A percentile compares a stretch with the other conserved stretches of the same genome.
These are phyloP conservation scores for Nymphalis urticae DNA, from an alignment of 2,888 invertebrate genomes.

Conservation along the genomic window DNA sequence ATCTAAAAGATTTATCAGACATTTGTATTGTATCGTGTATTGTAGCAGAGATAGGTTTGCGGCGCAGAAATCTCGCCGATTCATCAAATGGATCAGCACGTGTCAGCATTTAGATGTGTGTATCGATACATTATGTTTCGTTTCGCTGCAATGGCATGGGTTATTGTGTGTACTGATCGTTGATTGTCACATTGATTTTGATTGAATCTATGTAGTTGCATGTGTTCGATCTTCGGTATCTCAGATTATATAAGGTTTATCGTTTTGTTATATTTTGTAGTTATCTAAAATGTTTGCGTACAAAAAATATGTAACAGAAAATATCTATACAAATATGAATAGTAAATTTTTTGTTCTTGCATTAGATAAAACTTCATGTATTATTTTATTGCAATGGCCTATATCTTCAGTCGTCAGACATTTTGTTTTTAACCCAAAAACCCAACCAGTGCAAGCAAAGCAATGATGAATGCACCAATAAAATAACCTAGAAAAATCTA, in stretches of 20 bases:
- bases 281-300: too few relatives aligned
- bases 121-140: constrained; percentile 28
- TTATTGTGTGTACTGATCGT: constrained; percentile 23
- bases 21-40: constrained; percentile 29
- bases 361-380: too few relatives aligned
- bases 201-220: constrained; percentile 20
- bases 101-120: constrained; percentile 35
- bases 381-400: too few relatives aligned
- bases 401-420: too few relatives aligned
- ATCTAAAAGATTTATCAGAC: constrained; percentile 43
- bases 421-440: too few relatives aligned
- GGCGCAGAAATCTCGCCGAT: constrained; percentile 36
- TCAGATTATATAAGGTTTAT: background rate
- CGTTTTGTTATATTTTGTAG: background rate
- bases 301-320: too few relatives aligned
- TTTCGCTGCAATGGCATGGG: constrained; percentile 24
- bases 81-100: constrained; percentile 38
- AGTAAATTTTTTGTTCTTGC: too few relatives aligned
- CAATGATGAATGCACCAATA: too few relatives aligned
- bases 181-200: constrained; percentile 29
- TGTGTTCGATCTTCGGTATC: constrained; percentile 6
- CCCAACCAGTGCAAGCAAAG: too few relatives aligned
- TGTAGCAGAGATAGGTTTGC: constrained; percentile 32
- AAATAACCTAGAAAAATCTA: too few relatives aligned
- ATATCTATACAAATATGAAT: too few relatives aligned